phyloP scores from a whole-genome alignment of 2,888 invertebrate genomes.

The Pelosia muscerda region DNA sequence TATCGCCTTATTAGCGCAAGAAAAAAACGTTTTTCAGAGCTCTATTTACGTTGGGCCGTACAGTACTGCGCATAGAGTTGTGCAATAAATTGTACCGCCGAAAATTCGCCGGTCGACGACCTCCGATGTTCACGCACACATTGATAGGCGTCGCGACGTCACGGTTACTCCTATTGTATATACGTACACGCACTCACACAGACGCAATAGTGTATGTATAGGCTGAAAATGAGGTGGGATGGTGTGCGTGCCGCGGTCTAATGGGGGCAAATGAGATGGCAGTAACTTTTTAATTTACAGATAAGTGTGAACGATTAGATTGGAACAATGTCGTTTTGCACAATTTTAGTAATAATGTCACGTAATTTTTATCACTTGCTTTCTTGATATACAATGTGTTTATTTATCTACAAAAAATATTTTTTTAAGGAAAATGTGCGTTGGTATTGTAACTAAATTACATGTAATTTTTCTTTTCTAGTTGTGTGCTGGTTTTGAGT shows the following conservation, averaged over 20 bases:
- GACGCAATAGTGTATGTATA: constrained; percentile 32
- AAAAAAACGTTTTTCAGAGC: constrained; percentile 11
- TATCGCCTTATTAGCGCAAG: not conserved
- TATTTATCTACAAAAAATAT: not conserved
- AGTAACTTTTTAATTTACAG: constrained; percentile 58
- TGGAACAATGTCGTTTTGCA: constrained; percentile 30
- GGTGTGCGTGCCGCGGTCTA: constrained; percentile 48
- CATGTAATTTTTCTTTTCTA: not conserved
- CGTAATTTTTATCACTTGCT: constrained; percentile 14
- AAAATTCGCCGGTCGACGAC: constrained; percentile 67
- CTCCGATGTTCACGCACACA: constrained; percentile 57
- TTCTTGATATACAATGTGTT: constrained; percentile 9
- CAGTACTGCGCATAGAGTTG: constrained; percentile 53
- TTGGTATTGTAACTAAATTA: not conserved
- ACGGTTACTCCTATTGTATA: constrained; percentile 54
- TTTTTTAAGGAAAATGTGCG: not conserved
- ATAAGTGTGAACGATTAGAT: constrained; percentile 36
- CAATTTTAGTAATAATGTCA: constrained; percentile 18
- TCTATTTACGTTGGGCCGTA: constrained; percentile 32
- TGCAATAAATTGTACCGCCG: constrained; percentile 65
- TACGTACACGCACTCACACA: constrained; percentile 56
- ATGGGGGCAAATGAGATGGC: constrained; percentile 61
- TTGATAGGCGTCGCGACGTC: constrained; percentile 53
- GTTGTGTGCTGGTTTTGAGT: too few species aligned
- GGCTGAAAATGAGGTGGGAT: constrained; percentile 43